Base-by-base conservation (phyloP, 2,113 vertebrate genomes). In the Nyctereutes procyonoides region DNA sequence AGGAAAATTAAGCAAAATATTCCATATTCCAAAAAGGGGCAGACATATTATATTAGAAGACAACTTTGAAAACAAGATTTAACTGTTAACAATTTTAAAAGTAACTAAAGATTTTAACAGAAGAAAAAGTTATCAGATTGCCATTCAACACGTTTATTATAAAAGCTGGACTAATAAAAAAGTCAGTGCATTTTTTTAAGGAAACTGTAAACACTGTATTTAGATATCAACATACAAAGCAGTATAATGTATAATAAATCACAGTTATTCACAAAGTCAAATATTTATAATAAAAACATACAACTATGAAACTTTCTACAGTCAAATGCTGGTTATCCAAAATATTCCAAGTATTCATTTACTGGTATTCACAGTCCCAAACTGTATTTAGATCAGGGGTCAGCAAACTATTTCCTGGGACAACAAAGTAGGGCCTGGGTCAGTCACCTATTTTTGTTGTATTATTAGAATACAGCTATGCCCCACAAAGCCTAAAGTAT, bases 1-100 rank as follows among this genome's bases (percentile, higher is more conserved):
- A 22, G 62, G 89, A 97, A 79, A 60, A 56, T 97, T 98, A 74
- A 97, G 87, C 35, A 97, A 2, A 73, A 58, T 24, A 96, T 32
- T 24, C 19, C 79, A 35, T 10, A 95, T 63, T 94, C 35, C 73
- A 28, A 86, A 97, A 76, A 48, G 4, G 53, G 51, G 60, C 65
- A 93, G 20, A 91, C 82, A 87, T 56, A 28, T 62, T 73, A 95
- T 28, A 79, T 89, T 76, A 51, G 38, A 83, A 97, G 22, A 74
- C 53, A 96, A 76, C 82, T 30, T 93, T 51, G 55, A 93, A 97
- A 92, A 79, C 16, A 88, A 88, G n/a, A 89, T 58, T 79, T 87
- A 67, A 58, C 20, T 15, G 11, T 56, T 82, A 82, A 89, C 22
- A 62, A 16, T 67, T 86, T 88, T 73, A 38, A 85, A 94, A 85